Percentiles rank a stretch among this genome's conserved stretches.
Conservation (phyloP, 2,113 vertebrate genomes). For the Fukomys damarensis region DNA sequence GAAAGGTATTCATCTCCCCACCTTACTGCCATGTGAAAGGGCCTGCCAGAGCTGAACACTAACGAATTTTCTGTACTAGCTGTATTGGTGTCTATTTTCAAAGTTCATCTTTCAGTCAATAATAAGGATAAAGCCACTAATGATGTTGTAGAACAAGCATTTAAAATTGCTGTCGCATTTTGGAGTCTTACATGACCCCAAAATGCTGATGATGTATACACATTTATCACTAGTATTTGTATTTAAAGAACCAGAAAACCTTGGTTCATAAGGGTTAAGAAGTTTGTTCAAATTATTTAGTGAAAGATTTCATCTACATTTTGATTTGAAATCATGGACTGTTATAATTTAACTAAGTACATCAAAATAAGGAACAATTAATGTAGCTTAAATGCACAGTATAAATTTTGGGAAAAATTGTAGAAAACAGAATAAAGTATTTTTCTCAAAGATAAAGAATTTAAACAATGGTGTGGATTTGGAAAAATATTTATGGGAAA, state of each 20-base stretch:
- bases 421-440: background rate
- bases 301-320: background rate
- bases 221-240: background rate
- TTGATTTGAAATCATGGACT: constrained; percentile 17
- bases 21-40: background rate
- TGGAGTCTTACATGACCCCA: background rate
- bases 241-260: constrained; percentile 3
- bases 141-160: background rate
- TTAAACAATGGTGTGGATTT: background rate
- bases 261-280: background rate
- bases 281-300: constrained; percentile 3
- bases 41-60: background rate
- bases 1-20: background rate
- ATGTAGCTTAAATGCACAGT: background rate
- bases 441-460: constrained; percentile 14
- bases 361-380: background rate
- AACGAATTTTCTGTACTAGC: background rate
- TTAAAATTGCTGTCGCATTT: background rate
- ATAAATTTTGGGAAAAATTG: background rate
- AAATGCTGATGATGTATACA: background rate
- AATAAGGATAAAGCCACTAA: background rate
- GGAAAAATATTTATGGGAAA: constrained; percentile 24
- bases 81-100: background rate
- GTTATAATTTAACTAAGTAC: constrained; percentile 15
- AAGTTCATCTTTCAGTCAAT: background rate